These are phyloP conservation scores for Microtus richardsoni DNA, from an alignment of 2,113 vertebrate genomes.

Conservation along the genomic window DNA sequence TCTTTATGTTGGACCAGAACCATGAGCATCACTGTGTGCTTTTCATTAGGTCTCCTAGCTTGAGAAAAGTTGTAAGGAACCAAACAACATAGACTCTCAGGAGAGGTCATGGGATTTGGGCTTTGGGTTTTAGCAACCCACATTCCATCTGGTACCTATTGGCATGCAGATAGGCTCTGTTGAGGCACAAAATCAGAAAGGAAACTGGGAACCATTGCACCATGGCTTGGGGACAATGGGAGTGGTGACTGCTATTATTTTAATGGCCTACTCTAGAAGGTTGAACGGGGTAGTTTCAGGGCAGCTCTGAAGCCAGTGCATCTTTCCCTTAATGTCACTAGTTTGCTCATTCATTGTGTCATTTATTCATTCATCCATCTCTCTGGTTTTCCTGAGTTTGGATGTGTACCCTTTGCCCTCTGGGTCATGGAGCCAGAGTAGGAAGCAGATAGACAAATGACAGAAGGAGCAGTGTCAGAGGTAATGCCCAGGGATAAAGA, in stretches of 20 bases:
- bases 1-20: rapidly evolving
- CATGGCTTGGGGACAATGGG: rapidly evolving
- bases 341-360: neutral
- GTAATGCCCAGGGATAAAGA: neutral
- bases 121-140: neutral
- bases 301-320: too few species aligned
- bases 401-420: neutral
- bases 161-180: rapidly evolving
- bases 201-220: rapidly evolving
- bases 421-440: neutral
- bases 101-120: rapidly evolving
- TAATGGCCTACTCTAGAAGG: rapidly evolving
- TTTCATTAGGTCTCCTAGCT: neutral
- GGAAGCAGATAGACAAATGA: neutral
- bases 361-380: neutral
- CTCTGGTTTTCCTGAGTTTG: neutral
- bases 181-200: neutral
- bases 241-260: neutral
- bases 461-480: neutral
- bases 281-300: neutral
- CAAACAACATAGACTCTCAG: neutral
- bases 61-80: neutral
- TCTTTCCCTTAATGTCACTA: too few species aligned
- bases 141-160: neutral
- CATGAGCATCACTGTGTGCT: neutral